Evolutionary conservation across 2,888 invertebrate species (phyloP).

Genomic region (Entomobrya proxima): DNA sequence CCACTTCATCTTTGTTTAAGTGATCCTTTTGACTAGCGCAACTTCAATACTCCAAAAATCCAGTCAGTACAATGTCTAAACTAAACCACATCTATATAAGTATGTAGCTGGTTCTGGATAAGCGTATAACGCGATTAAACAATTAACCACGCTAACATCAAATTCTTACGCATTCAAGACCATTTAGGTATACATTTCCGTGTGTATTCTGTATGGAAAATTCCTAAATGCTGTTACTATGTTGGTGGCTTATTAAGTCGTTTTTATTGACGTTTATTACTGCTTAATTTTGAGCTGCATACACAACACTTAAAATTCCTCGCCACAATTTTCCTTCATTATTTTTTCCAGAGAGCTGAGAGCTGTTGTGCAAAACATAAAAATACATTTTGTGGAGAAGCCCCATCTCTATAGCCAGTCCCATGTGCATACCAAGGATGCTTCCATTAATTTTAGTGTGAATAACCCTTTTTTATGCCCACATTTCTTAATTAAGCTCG

Average conservation of each 20-base stretch:
- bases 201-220: no score
- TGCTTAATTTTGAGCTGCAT: neutral
- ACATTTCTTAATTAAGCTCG: slow-evolving; percentile 49
- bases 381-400: no score
- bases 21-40: neutral
- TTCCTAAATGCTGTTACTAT: no score
- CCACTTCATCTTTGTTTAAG: neutral
- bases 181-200: no score
- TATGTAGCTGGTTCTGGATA: neutral
- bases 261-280: no score
- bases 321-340: neutral
- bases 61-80: no score
- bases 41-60: neutral
- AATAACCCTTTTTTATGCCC: slow-evolving; percentile 37
- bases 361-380: no score
- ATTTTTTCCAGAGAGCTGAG: slow-evolving; percentile 10
- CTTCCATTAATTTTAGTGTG: no score
- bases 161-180: neutral
- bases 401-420: no score
- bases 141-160: neutral
- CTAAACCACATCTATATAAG: neutral
- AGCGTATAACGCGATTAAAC: neutral
- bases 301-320: neutral
- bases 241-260: no score
- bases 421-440: no score